Conservation (phyloP, 2,113 vertebrate species). For the Recurvirostra avosetta region DNA sequence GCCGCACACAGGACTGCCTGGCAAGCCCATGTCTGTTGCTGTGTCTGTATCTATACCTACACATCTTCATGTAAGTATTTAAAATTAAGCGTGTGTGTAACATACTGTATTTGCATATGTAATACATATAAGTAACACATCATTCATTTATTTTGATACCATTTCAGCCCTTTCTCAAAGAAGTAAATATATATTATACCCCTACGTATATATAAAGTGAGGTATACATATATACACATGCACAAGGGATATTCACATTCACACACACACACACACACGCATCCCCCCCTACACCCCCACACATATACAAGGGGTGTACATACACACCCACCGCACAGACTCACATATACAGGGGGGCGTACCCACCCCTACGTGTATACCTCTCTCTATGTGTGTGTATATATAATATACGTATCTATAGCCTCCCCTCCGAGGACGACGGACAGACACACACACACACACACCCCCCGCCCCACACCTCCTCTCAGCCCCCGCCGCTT, state of each 20-base stretch:
- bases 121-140: background rate
- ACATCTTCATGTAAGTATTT: fast-evolving
- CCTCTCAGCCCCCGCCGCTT: fast-evolving
- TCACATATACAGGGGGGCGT: too few species aligned
- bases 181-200: too few species aligned
- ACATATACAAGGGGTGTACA: too few species aligned
- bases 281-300: too few species aligned
- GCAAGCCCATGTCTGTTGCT: fast-evolving
- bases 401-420: fast-evolving
- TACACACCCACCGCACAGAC: too few species aligned
- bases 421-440: fast-evolving
- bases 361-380: fast-evolving
- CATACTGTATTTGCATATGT: fast-evolving
- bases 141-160: background rate
- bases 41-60: fast-evolving
- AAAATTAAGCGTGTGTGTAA: fast-evolving
- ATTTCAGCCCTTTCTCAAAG: background rate
- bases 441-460: fast-evolving
- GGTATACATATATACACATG: too few species aligned
- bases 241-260: too few species aligned
- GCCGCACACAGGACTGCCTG: fast-evolving
- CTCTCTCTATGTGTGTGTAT: fast-evolving
- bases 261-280: too few species aligned
- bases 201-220: background rate
- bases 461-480: fast-evolving